Evolutionary conservation across 2,888 invertebrate genomes (phyloP).

Genomic region (Pomacea canaliculata): DNA sequence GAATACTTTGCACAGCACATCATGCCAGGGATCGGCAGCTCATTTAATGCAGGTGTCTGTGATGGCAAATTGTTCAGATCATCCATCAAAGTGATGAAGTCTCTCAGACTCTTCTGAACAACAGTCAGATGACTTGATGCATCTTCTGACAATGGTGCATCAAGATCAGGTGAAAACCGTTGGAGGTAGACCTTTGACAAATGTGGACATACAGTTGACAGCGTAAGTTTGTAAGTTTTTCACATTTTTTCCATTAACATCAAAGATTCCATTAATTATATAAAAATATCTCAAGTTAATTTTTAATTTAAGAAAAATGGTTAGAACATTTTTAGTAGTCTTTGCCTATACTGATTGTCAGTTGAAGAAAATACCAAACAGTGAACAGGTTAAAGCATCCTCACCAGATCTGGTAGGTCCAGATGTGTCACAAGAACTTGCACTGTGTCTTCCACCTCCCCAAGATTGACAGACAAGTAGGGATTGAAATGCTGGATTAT

Average conservation of each 20-base stretch:
- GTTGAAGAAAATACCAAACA: too few species aligned
- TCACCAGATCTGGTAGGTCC: conserved; percentile 56
- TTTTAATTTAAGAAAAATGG: too few species aligned
- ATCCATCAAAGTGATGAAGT: conserved; percentile 16
- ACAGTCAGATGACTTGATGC: not conserved
- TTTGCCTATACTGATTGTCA: too few species aligned
- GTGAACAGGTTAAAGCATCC: conserved; percentile 16
- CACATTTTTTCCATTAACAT: too few species aligned
- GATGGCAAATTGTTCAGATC: conserved; percentile 20
- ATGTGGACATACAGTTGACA: too few species aligned
- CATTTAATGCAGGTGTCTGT: conserved; percentile 7
- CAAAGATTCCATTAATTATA: too few species aligned
- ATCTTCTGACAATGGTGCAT: not conserved
- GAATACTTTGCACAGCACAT: conserved; percentile 72
- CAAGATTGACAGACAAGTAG: conserved; percentile 29
- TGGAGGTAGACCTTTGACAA: conserved; percentile 3
- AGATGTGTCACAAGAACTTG: conserved; percentile 52
- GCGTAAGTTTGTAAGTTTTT: too few species aligned
- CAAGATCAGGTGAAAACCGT: not conserved
- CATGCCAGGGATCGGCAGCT: conserved; percentile 21
- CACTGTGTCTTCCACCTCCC: conserved; percentile 30
- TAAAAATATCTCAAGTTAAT: too few species aligned
- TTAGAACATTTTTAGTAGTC: too few species aligned
- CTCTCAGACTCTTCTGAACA: not conserved
- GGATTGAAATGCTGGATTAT: conserved; percentile 37